Base-by-base conservation (phyloP, 2,888 invertebrate species). In the Gymnocheta viridis region DNA sequence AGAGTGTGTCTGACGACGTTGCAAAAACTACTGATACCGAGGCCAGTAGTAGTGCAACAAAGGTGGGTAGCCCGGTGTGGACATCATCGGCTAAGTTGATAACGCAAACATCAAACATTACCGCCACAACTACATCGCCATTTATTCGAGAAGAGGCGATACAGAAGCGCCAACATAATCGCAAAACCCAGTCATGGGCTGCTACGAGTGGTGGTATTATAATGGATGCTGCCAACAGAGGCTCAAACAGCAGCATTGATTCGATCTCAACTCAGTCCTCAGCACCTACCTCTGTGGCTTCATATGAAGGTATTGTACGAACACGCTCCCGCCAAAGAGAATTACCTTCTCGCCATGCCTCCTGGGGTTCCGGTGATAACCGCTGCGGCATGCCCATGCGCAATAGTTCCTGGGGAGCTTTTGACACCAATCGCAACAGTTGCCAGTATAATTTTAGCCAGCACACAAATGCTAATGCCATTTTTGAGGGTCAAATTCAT, bases 341-440 rank as follows among this genome's bases (percentile, higher is more conserved):
- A 87, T 91, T 93, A 47, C 94, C 95, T 35, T 95, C 96, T 79
- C 94, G 96, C 10, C 96, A 96, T 90, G 95, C 96, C 86, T 96
- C 96, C 49, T 96, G 96, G 96, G 96, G 96, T 81, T 95, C 96
- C n/a, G 94, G 94, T 67, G 96, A 96, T 51, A 91, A 89, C 81
- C 93, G 95, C 51, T 93, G 94, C 69, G 93, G 93, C 4, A 87
- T 94, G 76, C 94, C 95, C 0, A 94, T 95, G 41, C 92, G 95
- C 69, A 95, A 95, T 87, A 95, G 95, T 91, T 95, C 95, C 56
- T 95, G 95, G 94, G 95, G 95, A 14, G 95, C 95, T 7, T 95
- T 95, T 88, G 95, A 96, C 87, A 94, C 89, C 44, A 91, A 91
- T 82, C 89, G 91, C 78, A 91, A 91, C 64, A 87, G 87, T 69